These are phyloP conservation scores for Apotomis betuletana DNA, from an alignment of 2,888 invertebrate species.

Conservation along the genomic window DNA sequence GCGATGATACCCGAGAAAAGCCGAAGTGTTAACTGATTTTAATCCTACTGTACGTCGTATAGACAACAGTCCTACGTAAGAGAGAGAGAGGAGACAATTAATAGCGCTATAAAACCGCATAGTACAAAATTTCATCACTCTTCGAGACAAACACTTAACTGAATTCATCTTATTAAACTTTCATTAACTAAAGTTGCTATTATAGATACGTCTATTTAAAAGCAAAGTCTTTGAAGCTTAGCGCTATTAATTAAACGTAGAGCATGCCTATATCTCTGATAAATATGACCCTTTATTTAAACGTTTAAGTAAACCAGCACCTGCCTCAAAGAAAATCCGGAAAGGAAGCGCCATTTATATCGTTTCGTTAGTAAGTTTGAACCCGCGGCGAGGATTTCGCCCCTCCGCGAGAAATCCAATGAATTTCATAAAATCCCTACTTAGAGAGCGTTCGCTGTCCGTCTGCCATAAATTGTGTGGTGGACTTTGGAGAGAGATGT, in stretches of 20 bases:
- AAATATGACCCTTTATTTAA: slow-evolving; percentile 17
- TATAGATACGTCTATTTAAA: not conserved
- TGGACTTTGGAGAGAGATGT: slow-evolving; percentile 13
- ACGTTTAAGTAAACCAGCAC: slow-evolving; percentile 29
- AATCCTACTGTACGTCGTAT: too few species aligned
- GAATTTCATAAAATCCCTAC: slow-evolving; percentile 42
- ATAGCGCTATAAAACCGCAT: too few species aligned
- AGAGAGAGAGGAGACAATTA: too few species aligned
- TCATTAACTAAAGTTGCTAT: too few species aligned
- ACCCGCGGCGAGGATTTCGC: slow-evolving; percentile 34
- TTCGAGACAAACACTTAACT: too few species aligned
- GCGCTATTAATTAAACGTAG: not conserved
- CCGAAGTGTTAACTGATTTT: too few species aligned
- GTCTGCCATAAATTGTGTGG: slow-evolving; percentile 34
- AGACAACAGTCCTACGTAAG: too few species aligned
- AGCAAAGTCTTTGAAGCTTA: not conserved
- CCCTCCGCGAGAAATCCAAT: slow-evolving; percentile 36
- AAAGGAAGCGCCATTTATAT: slow-evolving; percentile 30
- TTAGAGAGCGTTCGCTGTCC: slow-evolving; percentile 32
- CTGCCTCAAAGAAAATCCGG: slow-evolving; percentile 34
- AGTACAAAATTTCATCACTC: too few species aligned
- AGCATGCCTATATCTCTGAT: not conserved
- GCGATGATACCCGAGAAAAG: too few species aligned
- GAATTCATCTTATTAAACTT: too few species aligned
- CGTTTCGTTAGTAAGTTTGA: slow-evolving; percentile 33